A percentile compares a stretch with the other conserved stretches of the same genome.
Evolutionary conservation across 1,140 invertebrate species (phyloP).

Genomic region (Argopecten irradians): DNA sequence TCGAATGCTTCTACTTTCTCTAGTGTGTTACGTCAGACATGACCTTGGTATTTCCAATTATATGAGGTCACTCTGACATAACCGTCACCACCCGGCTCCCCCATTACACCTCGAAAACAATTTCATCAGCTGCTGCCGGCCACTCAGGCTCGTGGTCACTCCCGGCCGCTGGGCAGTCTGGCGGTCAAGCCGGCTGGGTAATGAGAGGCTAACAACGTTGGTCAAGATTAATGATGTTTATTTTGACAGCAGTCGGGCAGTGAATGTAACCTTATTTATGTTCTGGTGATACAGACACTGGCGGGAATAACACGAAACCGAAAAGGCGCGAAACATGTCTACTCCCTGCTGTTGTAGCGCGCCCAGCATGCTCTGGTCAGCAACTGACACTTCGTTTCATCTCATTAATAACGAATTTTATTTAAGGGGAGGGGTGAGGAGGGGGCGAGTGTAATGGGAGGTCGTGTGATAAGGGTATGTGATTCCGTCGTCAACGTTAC

Average conservation of each 20-base stretch:
- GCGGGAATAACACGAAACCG: neutral
- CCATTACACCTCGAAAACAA: neutral
- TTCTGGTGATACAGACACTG: neutral
- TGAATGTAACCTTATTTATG: neutral
- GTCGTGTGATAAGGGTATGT: neutral
- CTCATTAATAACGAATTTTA: neutral
- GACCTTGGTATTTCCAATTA: neutral
- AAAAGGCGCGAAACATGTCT: conserved; percentile 10
- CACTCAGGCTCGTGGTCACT: neutral
- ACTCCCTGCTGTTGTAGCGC: neutral
- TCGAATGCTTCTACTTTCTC: neutral
- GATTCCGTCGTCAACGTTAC: neutral
- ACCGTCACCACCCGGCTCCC: neutral
- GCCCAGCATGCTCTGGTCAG: neutral
- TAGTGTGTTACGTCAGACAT: neutral
- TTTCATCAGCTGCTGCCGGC: neutral
- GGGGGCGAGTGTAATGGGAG: neutral
- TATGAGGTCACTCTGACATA: neutral
- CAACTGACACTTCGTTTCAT: neutral
- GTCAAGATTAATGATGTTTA: neutral
- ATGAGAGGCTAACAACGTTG: neutral
- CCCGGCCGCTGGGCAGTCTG: neutral
- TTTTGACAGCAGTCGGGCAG: neutral
- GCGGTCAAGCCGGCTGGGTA: neutral
- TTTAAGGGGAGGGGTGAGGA: neutral